A percentile compares a stretch with the other conserved stretches of the same genome.
These are phyloP conservation scores for Polylopha cassiicola DNA, from an alignment of 2,888 invertebrate genomes.

Conservation along the genomic window DNA sequence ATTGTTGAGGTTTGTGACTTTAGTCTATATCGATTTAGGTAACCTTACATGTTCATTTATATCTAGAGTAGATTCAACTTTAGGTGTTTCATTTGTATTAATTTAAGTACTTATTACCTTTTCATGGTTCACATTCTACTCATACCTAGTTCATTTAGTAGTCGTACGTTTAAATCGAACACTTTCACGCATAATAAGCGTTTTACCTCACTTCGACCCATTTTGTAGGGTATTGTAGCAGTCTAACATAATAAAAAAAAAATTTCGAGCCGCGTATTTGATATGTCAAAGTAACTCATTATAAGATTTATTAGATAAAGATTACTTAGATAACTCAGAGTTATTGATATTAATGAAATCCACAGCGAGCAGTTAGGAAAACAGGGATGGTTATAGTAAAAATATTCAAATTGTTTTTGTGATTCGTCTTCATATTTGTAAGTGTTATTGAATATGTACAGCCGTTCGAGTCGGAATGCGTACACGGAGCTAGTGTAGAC, in stretches of 20 bases:
- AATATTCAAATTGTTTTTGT: slow-evolving; percentile 67
- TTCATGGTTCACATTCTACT: slow-evolving; percentile 35
- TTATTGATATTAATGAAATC: slow-evolving; percentile 61
- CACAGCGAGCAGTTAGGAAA: slow-evolving; percentile 74
- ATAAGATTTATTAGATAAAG: slow-evolving; percentile 71
- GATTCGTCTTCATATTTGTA: slow-evolving; percentile 68
- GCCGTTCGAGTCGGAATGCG: slow-evolving; percentile 59
- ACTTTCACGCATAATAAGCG: slow-evolving; percentile 38
- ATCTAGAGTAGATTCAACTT: slow-evolving; percentile 54
- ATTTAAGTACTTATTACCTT: slow-evolving; percentile 43
- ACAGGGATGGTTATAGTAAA: slow-evolving; percentile 73
- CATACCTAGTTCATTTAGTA: slow-evolving; percentile 34
- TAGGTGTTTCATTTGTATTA: slow-evolving; percentile 43
- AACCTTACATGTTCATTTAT: slow-evolving; percentile 51
- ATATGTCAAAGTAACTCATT: slow-evolving; percentile 77
- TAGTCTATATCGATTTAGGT: slow-evolving; percentile 57
- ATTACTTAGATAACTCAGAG: slow-evolving; percentile 69
- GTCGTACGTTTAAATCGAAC: slow-evolving; percentile 37
- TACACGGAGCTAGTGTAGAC: slow-evolving; percentile 61
- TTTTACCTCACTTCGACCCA: slow-evolving; percentile 64
- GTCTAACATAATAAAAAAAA: slow-evolving; percentile 60
- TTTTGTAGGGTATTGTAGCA: slow-evolving; percentile 70
- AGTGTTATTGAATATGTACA: slow-evolving; percentile 74
- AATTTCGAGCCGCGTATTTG: slow-evolving; percentile 77
- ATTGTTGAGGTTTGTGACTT: slow-evolving; percentile 66